Evolutionary conservation across 2,888 invertebrate species (phyloP), one percentile per base, ranked within the genome.

Genomic region (Epirrhoe alternata): DNA sequence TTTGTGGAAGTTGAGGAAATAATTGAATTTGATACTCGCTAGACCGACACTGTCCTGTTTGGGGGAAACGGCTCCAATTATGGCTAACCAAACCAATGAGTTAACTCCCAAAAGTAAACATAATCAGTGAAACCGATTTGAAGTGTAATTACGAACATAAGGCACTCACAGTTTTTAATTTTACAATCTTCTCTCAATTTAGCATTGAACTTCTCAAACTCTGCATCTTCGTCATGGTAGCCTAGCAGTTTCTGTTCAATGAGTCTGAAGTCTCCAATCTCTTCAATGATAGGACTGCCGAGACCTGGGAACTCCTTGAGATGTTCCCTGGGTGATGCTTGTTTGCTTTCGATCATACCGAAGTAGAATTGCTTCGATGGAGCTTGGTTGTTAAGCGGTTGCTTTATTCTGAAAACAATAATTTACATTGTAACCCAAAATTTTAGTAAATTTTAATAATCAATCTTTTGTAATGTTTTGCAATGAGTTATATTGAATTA

Each of bases 361-460:
- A 97, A 97, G 87, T 97, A 97, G 86, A 97, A 97, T 64, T 93
- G 92, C 61, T 92, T 93, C 0, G 92, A 92, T 55, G 92, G 92
- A 2, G 86, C 45, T 58, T 64, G 68, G 42, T 64, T 68, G 42
- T 24, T 64, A 0, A 68, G 79, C 24, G 82, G 70, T 66, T 86
- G 76, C 50, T 85, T 88, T 74, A 80, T 81, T 61, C 89, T 91
- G 75, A n/a, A 81, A 55, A 64, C 16, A 62, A 17, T 5, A 24
- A 42, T 5, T 42, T 38, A 1, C 5, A 42, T 12, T 42, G 2
- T 12, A 12, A 12, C 12, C 12, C 5, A 12, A 42, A 38, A 35
- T 7, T 8, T 35, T 35, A 4, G 8, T 7, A 38, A 38, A 8
- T 12, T 10, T 4, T 10, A 38, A 10, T 6, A 38, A 38, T 4